Evolutionary conservation across 1,140 invertebrate species (phyloP), one percentile per base, ranked within the genome.

Genomic region (Carposina sasakii): DNA sequence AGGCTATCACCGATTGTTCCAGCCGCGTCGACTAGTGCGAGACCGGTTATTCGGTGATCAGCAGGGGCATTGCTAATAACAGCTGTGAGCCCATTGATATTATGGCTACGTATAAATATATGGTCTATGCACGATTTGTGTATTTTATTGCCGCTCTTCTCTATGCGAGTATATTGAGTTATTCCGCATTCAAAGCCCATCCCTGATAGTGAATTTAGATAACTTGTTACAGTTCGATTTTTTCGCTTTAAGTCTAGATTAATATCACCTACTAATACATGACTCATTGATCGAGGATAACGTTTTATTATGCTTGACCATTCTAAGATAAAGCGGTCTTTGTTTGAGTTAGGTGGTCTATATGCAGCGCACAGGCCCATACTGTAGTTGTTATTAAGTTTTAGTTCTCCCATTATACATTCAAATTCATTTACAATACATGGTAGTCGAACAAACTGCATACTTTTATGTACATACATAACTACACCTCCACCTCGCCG

Each of bases 401-500:
- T n/a, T 4, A 37, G 17, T 3, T 37, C 34, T 3, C 34, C 34
- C 8, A 19, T 5, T 17, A 37, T 5, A 19, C 34, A 37, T n/a
- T 37, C 34, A 13, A 37, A 37, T 6, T 4, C 3, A 5, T 2
- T 19, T 4, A 19, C 20, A 3, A 5, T 13, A 8, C 16, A 19
- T 6, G 8, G 34, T 20, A 5, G 12, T 21, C 26, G 19, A n/a
- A 30, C 33, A 22, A 45, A 45, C 3, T 5, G n/a, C 5, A 45
- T 8, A 13, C 16, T 33, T 6, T 45, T 45, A 15, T 45, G 42
- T 17, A 45, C 28, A 16, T 33, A 45, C 26, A 45, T 20, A 10
- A 45, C n/a, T 21, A 45, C 22, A 20, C 42, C 42, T 31, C 42
- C 42, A 2, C 42, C 42, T 21, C 33, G 31, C 3, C 42, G 10